phyloP scores from a whole-genome alignment of 2,888 invertebrate species.

The Dryadula phaetusa region DNA sequence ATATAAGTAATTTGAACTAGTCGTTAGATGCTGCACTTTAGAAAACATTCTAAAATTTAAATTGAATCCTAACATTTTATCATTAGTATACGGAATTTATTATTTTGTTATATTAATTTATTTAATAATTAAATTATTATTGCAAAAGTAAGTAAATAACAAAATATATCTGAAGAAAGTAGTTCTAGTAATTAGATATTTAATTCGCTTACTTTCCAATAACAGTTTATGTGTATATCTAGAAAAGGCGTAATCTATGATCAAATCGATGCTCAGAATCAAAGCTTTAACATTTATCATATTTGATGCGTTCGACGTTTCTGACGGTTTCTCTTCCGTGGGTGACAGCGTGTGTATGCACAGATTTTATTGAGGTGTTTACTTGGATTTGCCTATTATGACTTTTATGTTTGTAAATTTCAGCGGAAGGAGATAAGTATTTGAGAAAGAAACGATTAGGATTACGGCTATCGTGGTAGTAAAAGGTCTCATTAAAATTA shows the following conservation, averaged over 20 bases:
- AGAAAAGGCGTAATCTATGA: conserved; percentile 32
- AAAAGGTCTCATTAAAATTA: too few species aligned
- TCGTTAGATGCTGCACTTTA: too few species aligned
- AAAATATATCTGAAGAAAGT: too few species aligned
- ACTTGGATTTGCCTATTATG: conserved; percentile 39
- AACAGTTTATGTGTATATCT: conserved; percentile 2
- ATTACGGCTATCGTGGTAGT: not conserved
- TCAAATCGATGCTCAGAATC: conserved; percentile 44
- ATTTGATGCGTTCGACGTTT: conserved; percentile 75
- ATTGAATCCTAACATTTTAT: too few species aligned
- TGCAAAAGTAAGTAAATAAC: too few species aligned
- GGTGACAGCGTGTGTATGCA: conserved; percentile 69
- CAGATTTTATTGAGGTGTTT: conserved; percentile 68
- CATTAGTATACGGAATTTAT: too few species aligned
- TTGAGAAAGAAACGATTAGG: not conserved
- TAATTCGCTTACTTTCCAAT: not conserved
- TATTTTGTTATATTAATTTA: too few species aligned
- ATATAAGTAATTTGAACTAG: too few species aligned
- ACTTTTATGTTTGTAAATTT: conserved; percentile 1
- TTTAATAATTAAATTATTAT: too few species aligned
- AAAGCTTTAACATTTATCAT: conserved; percentile 78
- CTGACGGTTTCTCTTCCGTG: conserved; percentile 76
- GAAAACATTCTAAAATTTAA: not conserved
- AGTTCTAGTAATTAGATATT: too few species aligned
- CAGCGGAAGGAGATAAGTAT: not conserved